phyloP scores from a whole-genome alignment of 1,140 invertebrate genomes.

The Eupeodes corollae region DNA sequence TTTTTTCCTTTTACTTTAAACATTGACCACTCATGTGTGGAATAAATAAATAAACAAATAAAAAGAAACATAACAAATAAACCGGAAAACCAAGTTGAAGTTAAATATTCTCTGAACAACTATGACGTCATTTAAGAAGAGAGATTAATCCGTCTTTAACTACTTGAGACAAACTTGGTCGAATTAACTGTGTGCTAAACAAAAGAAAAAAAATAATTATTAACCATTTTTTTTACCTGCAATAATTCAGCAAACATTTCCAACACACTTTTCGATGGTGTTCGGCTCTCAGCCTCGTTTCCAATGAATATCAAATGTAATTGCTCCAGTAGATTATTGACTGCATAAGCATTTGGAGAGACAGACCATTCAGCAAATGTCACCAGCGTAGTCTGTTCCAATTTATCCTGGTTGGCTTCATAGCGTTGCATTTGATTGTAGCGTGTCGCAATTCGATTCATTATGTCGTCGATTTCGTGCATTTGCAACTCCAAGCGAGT shows the following conservation, averaged over 20 bases:
- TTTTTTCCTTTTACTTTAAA: no score
- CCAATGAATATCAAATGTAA: conserved; percentile 45
- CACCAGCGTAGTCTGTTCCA: conserved; percentile 52
- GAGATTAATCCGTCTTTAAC: no score
- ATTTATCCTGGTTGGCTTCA: conserved; percentile 37
- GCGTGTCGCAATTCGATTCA: conserved; percentile 45
- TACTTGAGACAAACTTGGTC: no score
- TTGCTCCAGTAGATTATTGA: conserved; percentile 52
- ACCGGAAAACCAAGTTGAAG: no score
- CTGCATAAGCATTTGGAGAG: conserved; percentile 47
- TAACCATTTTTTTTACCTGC: conserved; percentile 19
- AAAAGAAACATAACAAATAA: no score
- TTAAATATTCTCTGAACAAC: no score
- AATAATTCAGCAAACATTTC: conserved; percentile 19
- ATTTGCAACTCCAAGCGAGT: conserved; percentile 43
- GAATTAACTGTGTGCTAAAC: no score
- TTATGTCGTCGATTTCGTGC: conserved; percentile 44
- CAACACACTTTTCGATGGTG: conserved; percentile 19
- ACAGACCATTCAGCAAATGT: conserved; percentile 56
- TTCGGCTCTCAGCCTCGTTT: conserved; percentile 13
- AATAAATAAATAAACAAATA: no score
- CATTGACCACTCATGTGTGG: no score
- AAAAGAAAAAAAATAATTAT: no score
- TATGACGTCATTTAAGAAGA: no score
- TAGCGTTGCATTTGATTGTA: conserved; percentile 47